Evolutionary conservation across 2,113 vertebrate genomes (phyloP), one percentile per base, ranked within the genome.

Genomic region (Himantopus leucocephalus): DNA sequence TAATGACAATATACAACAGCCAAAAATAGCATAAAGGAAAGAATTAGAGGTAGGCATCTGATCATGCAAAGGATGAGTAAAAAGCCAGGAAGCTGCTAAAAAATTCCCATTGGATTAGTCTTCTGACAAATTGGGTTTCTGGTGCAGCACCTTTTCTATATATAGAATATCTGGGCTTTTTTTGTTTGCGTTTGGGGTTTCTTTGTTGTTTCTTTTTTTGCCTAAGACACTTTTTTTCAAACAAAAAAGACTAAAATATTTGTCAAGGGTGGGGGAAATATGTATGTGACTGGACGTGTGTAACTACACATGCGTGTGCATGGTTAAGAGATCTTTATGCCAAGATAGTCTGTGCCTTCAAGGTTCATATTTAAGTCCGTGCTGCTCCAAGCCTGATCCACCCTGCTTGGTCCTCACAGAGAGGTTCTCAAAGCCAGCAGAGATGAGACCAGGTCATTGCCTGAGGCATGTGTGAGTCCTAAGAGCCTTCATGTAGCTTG

Each of bases 21-120:
- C 53, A 86, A 92, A 94, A 92, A 59, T 45, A 85, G 8, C 26
- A 62, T 39, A 63, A 91, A 86, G 43, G 11, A 81, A 93, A 92
- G 35, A 43, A 63, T 55, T 75, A 60, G 17, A 75, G 21, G 12
- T 39, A 80, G 7, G 14, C 12, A 71, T 24, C 8, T 32, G 35
- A 66, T 74, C 50, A 48, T 27, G 48, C 37, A 53, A 86, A 73
- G 24, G 26, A 95, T 86, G 26, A 58, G 18, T 70, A 77, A 78
- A 89, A 30, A 77, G 19, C 6, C 41, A 37, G 29, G 10, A 85
- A 78, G 32, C 5, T 90, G 90, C 63, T 76, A 45, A 91, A 85
- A 85, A 60, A 23, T 43, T 78, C 24, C 6, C 35, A 32, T 43
- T 27, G 6, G 39, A 75, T 76, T 87, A 35, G 23, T 47, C 39